Evolutionary conservation across 2,113 vertebrate species (phyloP).

Genomic region (Xyrauchen texanus): DNA sequence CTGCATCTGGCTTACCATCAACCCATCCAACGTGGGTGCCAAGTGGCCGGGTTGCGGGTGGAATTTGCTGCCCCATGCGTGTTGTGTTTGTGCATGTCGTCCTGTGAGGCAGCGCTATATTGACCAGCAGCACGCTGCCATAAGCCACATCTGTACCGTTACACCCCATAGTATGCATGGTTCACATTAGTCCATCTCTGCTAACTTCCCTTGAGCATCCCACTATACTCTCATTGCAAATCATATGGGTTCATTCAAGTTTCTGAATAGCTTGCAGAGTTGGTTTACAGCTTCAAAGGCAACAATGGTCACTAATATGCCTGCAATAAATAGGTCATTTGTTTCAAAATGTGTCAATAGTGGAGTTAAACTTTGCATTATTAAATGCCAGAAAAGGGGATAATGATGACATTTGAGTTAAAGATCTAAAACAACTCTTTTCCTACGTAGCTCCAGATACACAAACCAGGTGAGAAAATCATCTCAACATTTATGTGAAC

Average conservation of each 20-base stretch:
- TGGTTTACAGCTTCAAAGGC: neutral
- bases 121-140: constrained; percentile 42
- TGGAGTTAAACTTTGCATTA: too few relatives aligned
- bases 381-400: too few relatives aligned
- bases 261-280: neutral
- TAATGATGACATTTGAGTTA: too few relatives aligned
- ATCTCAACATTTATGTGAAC: too few relatives aligned
- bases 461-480: too few relatives aligned
- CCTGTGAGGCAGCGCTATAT: constrained; percentile 53
- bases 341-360: too few relatives aligned
- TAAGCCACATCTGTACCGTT: constrained; percentile 64
- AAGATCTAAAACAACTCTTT: too few relatives aligned
- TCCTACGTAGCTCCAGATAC: too few relatives aligned
- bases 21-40: constrained; percentile 55
- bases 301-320: neutral
- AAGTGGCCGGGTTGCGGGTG: constrained; percentile 52
- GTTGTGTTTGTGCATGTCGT: constrained; percentile 64
- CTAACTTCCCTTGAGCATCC: constrained; percentile 13
- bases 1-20: constrained; percentile 30
- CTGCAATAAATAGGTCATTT: neutral
- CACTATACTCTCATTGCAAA: neutral
- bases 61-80: constrained; percentile 53
- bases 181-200: constrained; percentile 57
- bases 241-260: constrained; percentile 1
- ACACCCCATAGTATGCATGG: constrained; percentile 53